phyloP scores from a whole-genome alignment of 2,797 vertebrate species.

The Tarsius wallacei region DNA sequence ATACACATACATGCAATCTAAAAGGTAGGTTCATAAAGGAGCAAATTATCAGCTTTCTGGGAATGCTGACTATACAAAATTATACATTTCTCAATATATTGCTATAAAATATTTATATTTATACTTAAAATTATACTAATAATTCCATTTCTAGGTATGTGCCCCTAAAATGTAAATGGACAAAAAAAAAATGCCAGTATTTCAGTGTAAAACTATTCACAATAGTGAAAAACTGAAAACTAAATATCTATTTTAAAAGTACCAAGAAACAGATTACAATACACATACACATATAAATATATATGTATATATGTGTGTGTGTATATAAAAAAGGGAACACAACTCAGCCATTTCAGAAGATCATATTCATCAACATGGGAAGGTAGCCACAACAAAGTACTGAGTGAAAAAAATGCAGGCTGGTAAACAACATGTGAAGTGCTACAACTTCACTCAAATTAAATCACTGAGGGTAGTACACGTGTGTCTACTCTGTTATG shows the following conservation, averaged over 20 bases:
- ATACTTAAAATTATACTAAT: constrained; percentile 32
- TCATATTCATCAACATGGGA: background rate
- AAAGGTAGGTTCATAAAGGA: background rate
- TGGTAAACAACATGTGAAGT: background rate
- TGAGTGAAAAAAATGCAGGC: constrained; percentile 25
- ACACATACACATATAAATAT: background rate
- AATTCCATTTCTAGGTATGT: constrained; percentile 54
- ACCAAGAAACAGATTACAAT: no score
- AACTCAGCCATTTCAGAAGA: constrained; percentile 51
- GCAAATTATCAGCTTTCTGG: background rate
- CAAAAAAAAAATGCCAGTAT: background rate
- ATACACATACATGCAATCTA: background rate
- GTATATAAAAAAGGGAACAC: background rate
- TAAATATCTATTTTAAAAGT: constrained; percentile 35
- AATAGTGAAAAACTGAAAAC: constrained; percentile 33
- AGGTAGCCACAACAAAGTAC: background rate
- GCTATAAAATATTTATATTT: constrained; percentile 17
- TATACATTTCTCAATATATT: background rate
- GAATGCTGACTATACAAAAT: background rate
- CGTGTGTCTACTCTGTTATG: background rate
- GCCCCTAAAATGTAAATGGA: background rate
- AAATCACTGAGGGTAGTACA: background rate
- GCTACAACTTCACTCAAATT: background rate
- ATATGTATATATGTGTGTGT: background rate
- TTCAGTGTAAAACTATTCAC: constrained; percentile 6